Percentiles rank a stretch among this genome's conserved stretches.
Evolutionary conservation across 2,113 vertebrate genomes (phyloP).

Genomic region (Myxocyprinus asiaticus): DNA sequence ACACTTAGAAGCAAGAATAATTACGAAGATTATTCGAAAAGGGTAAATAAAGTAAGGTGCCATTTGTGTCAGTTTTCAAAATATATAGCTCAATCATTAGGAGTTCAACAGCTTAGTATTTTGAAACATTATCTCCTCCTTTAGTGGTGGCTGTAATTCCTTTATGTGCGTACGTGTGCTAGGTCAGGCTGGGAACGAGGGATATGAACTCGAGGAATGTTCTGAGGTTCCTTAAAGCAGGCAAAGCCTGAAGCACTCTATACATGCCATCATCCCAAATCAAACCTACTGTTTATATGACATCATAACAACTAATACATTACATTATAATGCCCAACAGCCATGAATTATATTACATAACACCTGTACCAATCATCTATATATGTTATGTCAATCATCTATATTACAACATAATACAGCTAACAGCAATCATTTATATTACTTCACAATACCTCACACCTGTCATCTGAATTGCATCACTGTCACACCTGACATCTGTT

Average conservation of each 20-base stretch:
- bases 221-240: slow-evolving; percentile 2
- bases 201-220: not conserved
- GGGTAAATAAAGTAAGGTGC: not conserved
- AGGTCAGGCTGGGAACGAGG: slow-evolving; percentile 1
- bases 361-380: not conserved
- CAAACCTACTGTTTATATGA: not conserved
- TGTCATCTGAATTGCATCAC: not conserved
- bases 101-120: slow-evolving; percentile 20
- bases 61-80: not conserved
- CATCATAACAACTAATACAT: not conserved
- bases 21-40: not conserved
- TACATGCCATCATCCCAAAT: slow-evolving; percentile 15
- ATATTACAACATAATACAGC: slow-evolving; percentile 5
- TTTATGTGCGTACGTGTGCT: not conserved
- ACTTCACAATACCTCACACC: slow-evolving; percentile 10
- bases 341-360: slow-evolving; percentile 11
- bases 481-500: not conserved
- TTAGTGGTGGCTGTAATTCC: not conserved
- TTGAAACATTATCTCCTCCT: not conserved
- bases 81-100: not conserved
- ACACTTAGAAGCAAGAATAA: not conserved
- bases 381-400: not conserved
- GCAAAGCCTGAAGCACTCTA: slow-evolving; percentile 11
- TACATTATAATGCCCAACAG: not conserved
- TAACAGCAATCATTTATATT: not conserved